Evolutionary conservation across 2,888 invertebrate species (phyloP).

Genomic region (Drosophila mulleri): DNA sequence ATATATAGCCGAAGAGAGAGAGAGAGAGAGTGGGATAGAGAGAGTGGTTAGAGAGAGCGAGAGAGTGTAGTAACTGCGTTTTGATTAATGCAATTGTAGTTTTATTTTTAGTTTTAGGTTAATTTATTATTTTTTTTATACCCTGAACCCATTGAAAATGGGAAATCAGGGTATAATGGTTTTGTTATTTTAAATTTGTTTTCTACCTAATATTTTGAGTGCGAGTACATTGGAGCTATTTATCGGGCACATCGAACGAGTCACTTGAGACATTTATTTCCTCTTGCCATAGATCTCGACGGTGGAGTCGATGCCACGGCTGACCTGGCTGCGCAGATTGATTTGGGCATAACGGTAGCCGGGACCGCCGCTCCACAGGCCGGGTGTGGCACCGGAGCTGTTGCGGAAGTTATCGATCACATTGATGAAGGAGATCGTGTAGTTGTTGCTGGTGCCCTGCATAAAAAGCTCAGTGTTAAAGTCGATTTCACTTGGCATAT

Average conservation of each 20-base stretch:
- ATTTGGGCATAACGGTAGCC: slow-evolving; percentile 46
- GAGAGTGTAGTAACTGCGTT: not conserved
- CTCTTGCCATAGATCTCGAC: slow-evolving; percentile 69
- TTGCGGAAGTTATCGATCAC: slow-evolving; percentile 75
- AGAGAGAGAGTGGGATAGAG: not conserved
- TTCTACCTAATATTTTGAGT: not conserved
- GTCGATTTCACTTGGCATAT: accelerated
- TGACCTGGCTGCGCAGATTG: slow-evolving; percentile 56
- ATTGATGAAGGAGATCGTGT: slow-evolving; percentile 56
- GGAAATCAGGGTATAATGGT: too few species aligned
- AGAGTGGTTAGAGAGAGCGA: not conserved
- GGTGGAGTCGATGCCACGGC: slow-evolving; percentile 68
- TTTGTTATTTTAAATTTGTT: not conserved
- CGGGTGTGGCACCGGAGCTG: slow-evolving; percentile 65
- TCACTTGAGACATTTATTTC: too few species aligned
- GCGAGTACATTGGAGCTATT: not conserved
- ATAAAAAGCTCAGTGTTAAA: not conserved
- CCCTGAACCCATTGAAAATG: too few species aligned
- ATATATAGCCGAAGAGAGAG: too few species aligned
- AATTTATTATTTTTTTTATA: slow-evolving; percentile 1
- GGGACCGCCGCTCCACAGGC: slow-evolving; percentile 68
- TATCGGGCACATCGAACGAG: not conserved
- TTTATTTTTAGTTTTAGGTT: not conserved
- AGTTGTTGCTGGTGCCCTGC: slow-evolving; percentile 52
- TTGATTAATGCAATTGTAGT: not conserved